Conservation (phyloP, 92 coral and sea anemone genomes). For the Phenganax marumi region DNA sequence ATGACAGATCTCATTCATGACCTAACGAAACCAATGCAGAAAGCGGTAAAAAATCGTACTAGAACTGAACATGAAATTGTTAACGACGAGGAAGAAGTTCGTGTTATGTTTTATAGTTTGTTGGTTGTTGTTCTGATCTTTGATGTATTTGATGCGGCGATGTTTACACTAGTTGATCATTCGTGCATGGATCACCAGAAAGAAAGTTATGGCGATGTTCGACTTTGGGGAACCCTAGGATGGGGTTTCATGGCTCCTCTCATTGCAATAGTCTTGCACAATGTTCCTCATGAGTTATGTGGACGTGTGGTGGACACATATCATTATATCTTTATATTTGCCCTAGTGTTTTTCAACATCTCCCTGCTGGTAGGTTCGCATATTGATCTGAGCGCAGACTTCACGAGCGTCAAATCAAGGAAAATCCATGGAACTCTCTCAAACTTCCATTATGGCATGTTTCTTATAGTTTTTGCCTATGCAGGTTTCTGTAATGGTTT, state of each 20-base stretch:
- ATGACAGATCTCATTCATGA: not conserved
- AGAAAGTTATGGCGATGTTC: constrained; percentile 22
- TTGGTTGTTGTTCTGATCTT: not conserved
- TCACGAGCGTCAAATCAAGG: not conserved
- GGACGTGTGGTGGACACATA: constrained; percentile 2
- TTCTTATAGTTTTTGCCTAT: constrained; percentile 62
- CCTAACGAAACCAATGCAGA: not conserved
- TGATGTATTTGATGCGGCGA: constrained; percentile 22
- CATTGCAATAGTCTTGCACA: not conserved
- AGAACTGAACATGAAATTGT: not conserved
- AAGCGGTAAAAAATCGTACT: not conserved
- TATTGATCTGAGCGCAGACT: not conserved
- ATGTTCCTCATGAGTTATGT: constrained; percentile 1
- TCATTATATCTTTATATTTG: constrained; percentile 18
- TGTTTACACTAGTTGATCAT: constrained; percentile 22
- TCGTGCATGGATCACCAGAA: constrained; percentile 15
- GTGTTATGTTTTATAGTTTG: constrained; percentile 3
- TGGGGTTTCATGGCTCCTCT: constrained; percentile 20
- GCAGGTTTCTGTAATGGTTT: constrained; percentile 75
- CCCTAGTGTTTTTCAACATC: constrained; percentile 1
- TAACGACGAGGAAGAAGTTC: not conserved
- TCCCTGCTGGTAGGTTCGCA: constrained; percentile 6
- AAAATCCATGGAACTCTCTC: constrained; percentile 13
- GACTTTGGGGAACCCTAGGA: constrained; percentile 22
- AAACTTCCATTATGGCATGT: constrained; percentile 32